phyloP scores from a whole-genome alignment of 2,888 invertebrate genomes.

The Lamproptera curius region DNA sequence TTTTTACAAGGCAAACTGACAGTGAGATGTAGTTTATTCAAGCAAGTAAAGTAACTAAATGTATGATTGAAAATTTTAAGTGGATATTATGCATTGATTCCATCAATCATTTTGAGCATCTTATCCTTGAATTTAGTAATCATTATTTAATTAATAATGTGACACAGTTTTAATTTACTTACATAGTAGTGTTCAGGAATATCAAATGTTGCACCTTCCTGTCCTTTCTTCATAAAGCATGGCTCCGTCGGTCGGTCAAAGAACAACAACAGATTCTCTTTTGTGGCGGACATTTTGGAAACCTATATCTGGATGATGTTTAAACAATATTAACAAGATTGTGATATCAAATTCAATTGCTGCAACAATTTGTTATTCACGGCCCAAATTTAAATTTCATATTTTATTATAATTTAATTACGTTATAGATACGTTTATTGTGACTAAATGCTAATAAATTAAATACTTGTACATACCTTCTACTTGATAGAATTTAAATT shows the following conservation, averaged over 20 bases:
- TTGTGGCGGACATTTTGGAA: conserved; percentile 47
- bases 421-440: not conserved
- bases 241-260: conserved; percentile 88
- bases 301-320: too few species aligned
- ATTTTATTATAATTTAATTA: not conserved
- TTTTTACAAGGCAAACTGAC: not conserved
- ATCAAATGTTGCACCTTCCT: conserved; percentile 78
- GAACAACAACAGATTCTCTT: conserved; percentile 79
- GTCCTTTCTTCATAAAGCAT: conserved; percentile 86
- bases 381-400: not conserved
- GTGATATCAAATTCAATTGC: too few species aligned
- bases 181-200: conserved; percentile 81
- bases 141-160: not conserved
- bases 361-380: too few species aligned
- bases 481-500: not conserved
- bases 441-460: not conserved
- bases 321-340: too few species aligned
- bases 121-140: too few species aligned
- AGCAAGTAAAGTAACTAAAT: too few species aligned
- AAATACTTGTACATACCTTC: not conserved
- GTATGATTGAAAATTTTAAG: not conserved
- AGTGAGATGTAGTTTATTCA: not conserved
- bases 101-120: too few species aligned
- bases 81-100: not conserved
- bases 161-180: conserved; percentile 38